Base-by-base conservation (phyloP, 2,888 invertebrate genomes). In the Drosophila infuscata region DNA sequence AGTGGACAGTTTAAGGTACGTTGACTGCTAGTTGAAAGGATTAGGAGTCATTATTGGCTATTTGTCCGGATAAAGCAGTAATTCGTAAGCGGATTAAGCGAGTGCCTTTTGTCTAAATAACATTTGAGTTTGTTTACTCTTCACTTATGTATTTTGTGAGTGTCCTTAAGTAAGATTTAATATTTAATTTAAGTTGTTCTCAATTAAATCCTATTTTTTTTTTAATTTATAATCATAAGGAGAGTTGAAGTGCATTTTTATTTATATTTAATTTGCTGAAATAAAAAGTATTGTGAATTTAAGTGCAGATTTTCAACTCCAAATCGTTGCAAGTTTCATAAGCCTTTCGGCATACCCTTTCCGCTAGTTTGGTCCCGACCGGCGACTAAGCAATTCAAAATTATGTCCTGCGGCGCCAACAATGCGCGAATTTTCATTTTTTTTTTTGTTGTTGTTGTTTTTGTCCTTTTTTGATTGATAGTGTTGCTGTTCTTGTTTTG, bases 331-430 rank as follows among this genome's bases (percentile, higher is more conserved):
- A 12, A 12, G 48, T 35, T 30, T n/a, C 12, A 29, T 3, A 38
- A 36, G 3, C 2, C n/a, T n/a, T 6, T 8, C 33, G 20, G 17
- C 6, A 76, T 76, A 68, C 81, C 30, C 79, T 64, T 64, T 53
- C 32, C 15, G 3, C 48, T 33, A 49, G 59, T 25, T 59, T n/a
- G 56, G 53, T 20, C 12, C 25, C 17, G 43, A 33, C 64, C 65
- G 80, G 51, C 64, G 73, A 60, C 78, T 80, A 62, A 80, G 80
- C 82, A 79, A 82, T 88, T 87, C 75, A 68, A 81, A 86, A 86
- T 90, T 66, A 88, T 90, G 83, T 80, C 90, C 86, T 80, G 77
- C 78, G 81, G 90, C 83, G 77, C 67, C 46, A 79, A 74, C 81
- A 75, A 56, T 67, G 71, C 61, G 70, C 57, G 36, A 56, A 53